phyloP scores from a whole-genome alignment of 2,888 invertebrate genomes.

The Margaritifera margaritifera region DNA sequence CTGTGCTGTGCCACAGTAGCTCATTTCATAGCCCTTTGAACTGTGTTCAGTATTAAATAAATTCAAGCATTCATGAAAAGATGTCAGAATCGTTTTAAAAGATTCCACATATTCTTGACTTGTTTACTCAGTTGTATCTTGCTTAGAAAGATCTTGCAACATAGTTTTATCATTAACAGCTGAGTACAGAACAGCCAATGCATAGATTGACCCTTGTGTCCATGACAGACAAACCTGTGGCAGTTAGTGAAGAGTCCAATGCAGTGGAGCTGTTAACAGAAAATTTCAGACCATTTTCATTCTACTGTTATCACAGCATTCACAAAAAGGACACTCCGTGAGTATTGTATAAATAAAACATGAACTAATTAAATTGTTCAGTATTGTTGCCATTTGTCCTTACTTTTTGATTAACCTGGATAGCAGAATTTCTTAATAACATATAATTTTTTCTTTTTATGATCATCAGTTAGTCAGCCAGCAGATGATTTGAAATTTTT shows the following conservation, averaged over 20 bases:
- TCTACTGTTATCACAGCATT: conserved; percentile 69
- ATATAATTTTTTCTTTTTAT: too few species aligned
- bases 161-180: conserved; percentile 46
- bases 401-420: background rate
- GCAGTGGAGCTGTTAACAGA: conserved; percentile 68
- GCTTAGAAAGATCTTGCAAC: background rate
- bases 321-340: conserved; percentile 57
- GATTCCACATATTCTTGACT: background rate
- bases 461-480: too few species aligned
- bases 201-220: conserved; percentile 70
- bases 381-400: background rate
- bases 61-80: background rate
- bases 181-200: conserved; percentile 65
- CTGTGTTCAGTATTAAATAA: too few species aligned
- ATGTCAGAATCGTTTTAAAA: background rate
- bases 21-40: too few species aligned
- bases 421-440: too few species aligned
- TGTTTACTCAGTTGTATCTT: background rate
- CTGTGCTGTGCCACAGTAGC: too few species aligned
- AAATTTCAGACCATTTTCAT: conserved; percentile 70
- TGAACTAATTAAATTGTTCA: conserved; percentile 1
- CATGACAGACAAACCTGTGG: conserved; percentile 64
- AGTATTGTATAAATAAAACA: conserved; percentile 11
- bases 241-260: conserved; percentile 68
- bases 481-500: too few species aligned